These are phyloP conservation scores for Parnassius smintheus DNA, from an alignment of 2,888 invertebrate genomes.

Conservation along the genomic window DNA sequence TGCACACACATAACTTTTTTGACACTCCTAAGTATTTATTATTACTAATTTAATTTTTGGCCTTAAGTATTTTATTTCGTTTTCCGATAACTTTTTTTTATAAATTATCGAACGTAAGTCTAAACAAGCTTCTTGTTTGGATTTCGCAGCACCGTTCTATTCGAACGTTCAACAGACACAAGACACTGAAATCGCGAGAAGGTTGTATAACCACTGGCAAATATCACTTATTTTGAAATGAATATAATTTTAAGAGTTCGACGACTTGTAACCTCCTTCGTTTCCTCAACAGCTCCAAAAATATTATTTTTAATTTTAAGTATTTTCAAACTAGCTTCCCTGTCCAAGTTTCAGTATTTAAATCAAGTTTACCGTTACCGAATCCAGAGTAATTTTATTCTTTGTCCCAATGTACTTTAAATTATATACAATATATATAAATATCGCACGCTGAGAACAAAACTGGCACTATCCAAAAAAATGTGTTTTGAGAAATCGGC, in stretches of 20 bases:
- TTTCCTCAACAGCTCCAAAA: no score
- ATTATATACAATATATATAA: no score
- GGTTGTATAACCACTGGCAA: constrained; percentile 49
- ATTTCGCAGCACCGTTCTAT: constrained; percentile 44
- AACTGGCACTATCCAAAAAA: no score
- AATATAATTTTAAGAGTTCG: constrained; percentile 3
- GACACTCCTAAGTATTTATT: constrained; percentile 5
- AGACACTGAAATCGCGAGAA: constrained; percentile 48
- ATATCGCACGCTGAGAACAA: no score
- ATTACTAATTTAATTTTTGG: neutral
- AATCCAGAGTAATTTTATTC: no score
- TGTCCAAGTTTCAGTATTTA: no score
- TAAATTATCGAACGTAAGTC: neutral
- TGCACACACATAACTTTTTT: constrained; percentile 1
- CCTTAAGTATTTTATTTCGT: neutral
- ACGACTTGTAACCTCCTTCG: no score
- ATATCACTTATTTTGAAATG: constrained; percentile 34
- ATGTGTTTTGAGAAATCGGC: no score
- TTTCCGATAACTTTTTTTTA: neutral
- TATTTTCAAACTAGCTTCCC: no score
- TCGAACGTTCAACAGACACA: constrained; percentile 51
- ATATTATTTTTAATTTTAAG: no score
- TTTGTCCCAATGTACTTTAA: no score
- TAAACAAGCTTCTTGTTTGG: neutral
- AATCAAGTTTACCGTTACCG: no score